Evolutionary conservation across 2,888 invertebrate species (phyloP), one percentile per base, ranked within the genome.

Genomic region (Synergus umbraculus): DNA sequence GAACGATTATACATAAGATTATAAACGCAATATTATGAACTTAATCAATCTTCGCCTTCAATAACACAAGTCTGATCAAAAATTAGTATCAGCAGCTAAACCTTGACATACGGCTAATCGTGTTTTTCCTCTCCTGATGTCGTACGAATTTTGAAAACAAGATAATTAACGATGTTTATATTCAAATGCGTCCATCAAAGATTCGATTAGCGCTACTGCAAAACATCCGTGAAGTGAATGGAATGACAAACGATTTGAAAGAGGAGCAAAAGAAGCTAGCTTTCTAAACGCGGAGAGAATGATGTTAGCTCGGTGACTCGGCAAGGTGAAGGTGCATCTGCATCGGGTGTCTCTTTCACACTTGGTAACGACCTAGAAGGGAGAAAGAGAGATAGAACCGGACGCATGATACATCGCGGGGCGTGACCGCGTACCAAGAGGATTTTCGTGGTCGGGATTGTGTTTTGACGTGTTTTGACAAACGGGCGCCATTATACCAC

Each of bases 391-490:
- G 46, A 67, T 44, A 77, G 79, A 76, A 54, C 37, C 58, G 79
- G 81, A 85, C 82, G 84, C 81, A 82, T 90, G 90, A 90, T 91
- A 89, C 89, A 90, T 90, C 86, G 89, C 84, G 87, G 90, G 90
- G 91, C 90, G 90, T 91, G 91, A 89, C 90, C 86, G 85, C 80
- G 80, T 60, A 78, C 78, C 76, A 78, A 80, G 79, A 85, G 88
- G 88, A 88, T 88, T 89, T 81, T 89, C 88, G 89, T 89, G 85
- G 86, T 85, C 82, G 83, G 88, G 85, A 88, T 89, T 85, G 87
- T 92, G 91, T 92, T 91, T 91, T 91, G 91, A 91, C 90, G 89
- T 91, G 91, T 91, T 91, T 91, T 91, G 91, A 92, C 91, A 91
- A 92, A 91, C 91, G 90, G 89, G 87, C 90, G 90, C 91, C 89